These are phyloP conservation scores for Himalopsyche kuldschensis DNA, from an alignment of 2,888 invertebrate genomes.

Conservation along the genomic window DNA sequence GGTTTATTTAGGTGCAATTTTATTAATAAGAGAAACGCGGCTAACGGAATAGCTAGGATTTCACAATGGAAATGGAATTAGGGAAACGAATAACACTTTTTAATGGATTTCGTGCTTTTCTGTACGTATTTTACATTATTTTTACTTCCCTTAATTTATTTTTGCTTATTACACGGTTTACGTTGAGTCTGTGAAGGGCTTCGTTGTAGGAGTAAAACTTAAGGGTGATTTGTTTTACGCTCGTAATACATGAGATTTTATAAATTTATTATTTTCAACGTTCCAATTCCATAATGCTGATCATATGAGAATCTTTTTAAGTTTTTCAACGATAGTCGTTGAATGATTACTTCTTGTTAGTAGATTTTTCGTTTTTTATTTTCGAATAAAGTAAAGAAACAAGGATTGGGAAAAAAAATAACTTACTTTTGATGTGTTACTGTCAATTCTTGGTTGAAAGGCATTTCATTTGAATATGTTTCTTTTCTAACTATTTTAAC, in stretches of 20 bases:
- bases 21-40: conserved; percentile 37
- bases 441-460: too few species aligned
- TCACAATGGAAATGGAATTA: conserved; percentile 32
- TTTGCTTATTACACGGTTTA: conserved; percentile 1
- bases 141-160: background rate
- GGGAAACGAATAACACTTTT: conserved; percentile 36
- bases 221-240: background rate
- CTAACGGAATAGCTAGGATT: conserved; percentile 21
- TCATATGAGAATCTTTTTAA: too few species aligned
- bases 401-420: too few species aligned
- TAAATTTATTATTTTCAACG: too few species aligned
- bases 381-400: too few species aligned
- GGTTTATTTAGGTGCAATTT: conserved; percentile 38
- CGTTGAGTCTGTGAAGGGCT: background rate
- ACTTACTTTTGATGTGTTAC: too few species aligned
- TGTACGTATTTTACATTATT: conserved; percentile 13
- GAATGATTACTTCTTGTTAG: too few species aligned
- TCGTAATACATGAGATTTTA: background rate
- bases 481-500: too few species aligned
- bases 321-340: too few species aligned
- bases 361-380: too few species aligned
- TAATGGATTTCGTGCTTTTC: conserved; percentile 31
- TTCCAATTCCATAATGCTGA: too few species aligned
- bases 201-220: background rate
- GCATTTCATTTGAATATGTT: too few species aligned